Evolutionary conservation across 92 coral and sea anemone genomes (phyloP).

Genomic region (Plumapathes pennacea): DNA sequence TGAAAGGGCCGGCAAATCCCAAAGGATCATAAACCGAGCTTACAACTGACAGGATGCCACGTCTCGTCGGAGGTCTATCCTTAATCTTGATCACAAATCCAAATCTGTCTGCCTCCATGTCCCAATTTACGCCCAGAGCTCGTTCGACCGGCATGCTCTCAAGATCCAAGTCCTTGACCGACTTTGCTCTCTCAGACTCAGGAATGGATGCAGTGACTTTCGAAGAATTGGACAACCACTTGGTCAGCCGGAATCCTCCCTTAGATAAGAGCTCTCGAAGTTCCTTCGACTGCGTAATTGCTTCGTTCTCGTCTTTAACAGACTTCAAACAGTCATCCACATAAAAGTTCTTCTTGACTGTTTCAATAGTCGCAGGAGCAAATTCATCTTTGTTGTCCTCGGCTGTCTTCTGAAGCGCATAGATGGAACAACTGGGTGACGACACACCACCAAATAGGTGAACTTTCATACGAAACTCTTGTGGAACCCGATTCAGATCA

Average conservation of each 20-base stretch:
- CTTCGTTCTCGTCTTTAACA: conserved; percentile 15
- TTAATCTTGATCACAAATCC: conserved; percentile 9
- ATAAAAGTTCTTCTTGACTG: conserved; percentile 19
- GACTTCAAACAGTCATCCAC: conserved; percentile 37
- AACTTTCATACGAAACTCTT: conserved; percentile 40
- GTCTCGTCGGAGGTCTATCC: conserved; percentile 28
- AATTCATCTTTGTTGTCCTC: conserved; percentile 24
- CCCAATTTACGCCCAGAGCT: conserved; percentile 40
- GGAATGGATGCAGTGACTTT: conserved; percentile 10
- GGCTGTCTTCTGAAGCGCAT: conserved; percentile 37
- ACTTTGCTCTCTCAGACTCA: conserved; percentile 27
- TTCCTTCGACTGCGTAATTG: conserved; percentile 3
- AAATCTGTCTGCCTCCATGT: conserved; percentile 9
- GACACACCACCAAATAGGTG: conserved; percentile 45
- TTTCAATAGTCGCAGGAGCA: conserved; percentile 6
- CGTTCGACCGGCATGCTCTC: conserved; percentile 16
- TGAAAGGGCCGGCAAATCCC: conserved; percentile 37
- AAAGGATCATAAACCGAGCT: conserved; percentile 41
- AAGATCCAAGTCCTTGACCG: conserved; percentile 18
- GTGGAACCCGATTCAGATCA: background rate
- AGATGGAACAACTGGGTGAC: conserved; percentile 52
- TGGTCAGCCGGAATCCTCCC: conserved; percentile 25
- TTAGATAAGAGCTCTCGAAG: conserved; percentile 18
- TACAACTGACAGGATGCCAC: conserved; percentile 19
- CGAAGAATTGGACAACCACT: conserved; percentile 22